Base-by-base conservation (phyloP, 2,113 vertebrate species). In the Notechis scutatus region DNA sequence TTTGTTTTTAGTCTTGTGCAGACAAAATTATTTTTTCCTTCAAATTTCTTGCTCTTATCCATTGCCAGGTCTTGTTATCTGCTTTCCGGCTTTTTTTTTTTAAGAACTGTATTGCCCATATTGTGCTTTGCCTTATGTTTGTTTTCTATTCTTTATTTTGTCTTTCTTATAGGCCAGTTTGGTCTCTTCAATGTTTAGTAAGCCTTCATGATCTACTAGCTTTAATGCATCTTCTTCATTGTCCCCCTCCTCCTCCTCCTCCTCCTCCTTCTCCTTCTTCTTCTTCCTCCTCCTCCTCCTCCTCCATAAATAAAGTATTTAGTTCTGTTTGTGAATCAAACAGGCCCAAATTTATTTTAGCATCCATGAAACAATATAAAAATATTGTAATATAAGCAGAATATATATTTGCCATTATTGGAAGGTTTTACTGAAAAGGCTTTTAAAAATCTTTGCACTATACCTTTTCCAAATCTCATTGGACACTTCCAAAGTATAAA, bases 331-430 rank as follows among this genome's bases (percentile, higher is more conserved):
- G 29, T 61, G 23, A 12, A 24, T 90, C 45, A 59, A 23, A 56
- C 54, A 39, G 52, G 87, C 14, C 57, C 69, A 42, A 23, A 26
- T 50, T 87, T 45, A 1, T 85, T 42, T 47, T 29, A 34, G 34
- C 8, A 45, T 50, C 91, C 81, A 95, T 92, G 95, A 91, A 29
- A 54, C 74, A 93, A 11, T 29, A 4, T 74, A 10, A 85, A 81
- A 81, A 45, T 81, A 56, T 15, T 47, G 47, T 47, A 3, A 42
- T 54, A 39, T 74, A 64, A 88, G 61, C 1, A 26, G 20, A 11
- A 91, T 54, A 5, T 24, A 90, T 89, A 69, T 69, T 14, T 69
- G 45, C 0, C 0, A 9, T 29, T 4, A n/a, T 92, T 42, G 23
- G 45, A 91, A 20, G 45, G n/a, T 39, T 81, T 81, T 21, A 93